phyloP scores from a whole-genome alignment of 2,888 invertebrate genomes.

The Cheilosia pagana region DNA sequence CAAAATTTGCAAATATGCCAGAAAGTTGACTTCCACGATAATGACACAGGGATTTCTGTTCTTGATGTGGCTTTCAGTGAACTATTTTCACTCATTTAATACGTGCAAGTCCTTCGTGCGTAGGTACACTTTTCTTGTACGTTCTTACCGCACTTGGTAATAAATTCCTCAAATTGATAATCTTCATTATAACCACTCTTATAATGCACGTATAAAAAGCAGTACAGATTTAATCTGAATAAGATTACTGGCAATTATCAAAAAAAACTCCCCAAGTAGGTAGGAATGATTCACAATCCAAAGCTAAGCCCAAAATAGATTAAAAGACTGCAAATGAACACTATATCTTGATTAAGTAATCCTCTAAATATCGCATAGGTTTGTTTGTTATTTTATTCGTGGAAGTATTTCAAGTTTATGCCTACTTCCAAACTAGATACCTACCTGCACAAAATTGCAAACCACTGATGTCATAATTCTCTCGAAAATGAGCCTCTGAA shows the following conservation, averaged over 20 bases:
- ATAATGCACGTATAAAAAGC: not conserved
- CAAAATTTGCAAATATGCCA: too few relatives aligned
- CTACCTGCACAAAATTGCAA: slow-evolving; percentile 26
- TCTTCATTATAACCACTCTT: too few relatives aligned
- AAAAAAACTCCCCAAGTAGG: not conserved
- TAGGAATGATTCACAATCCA: not conserved
- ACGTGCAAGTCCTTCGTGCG: too few relatives aligned
- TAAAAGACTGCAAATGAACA: not conserved
- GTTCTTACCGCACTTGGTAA: too few relatives aligned
- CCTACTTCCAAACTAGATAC: not conserved
- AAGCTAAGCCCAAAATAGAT: not conserved
- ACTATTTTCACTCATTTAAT: too few relatives aligned
- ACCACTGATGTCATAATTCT: slow-evolving; percentile 33
- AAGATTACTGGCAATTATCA: not conserved
- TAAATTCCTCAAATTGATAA: too few relatives aligned
- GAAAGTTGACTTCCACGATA: too few relatives aligned
- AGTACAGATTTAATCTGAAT: not conserved
- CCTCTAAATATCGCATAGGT: not conserved
- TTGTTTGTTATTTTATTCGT: slow-evolving; percentile 20
- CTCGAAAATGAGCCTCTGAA: slow-evolving; percentile 5
- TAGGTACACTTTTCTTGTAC: too few relatives aligned
- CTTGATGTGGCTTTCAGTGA: too few relatives aligned
- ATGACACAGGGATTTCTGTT: too few relatives aligned
- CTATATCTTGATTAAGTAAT: slow-evolving; percentile 12
- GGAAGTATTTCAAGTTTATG: not conserved